These are phyloP conservation scores for Melierax canorus DNA, from an alignment of 2,113 vertebrate genomes.

Conservation along the genomic window DNA sequence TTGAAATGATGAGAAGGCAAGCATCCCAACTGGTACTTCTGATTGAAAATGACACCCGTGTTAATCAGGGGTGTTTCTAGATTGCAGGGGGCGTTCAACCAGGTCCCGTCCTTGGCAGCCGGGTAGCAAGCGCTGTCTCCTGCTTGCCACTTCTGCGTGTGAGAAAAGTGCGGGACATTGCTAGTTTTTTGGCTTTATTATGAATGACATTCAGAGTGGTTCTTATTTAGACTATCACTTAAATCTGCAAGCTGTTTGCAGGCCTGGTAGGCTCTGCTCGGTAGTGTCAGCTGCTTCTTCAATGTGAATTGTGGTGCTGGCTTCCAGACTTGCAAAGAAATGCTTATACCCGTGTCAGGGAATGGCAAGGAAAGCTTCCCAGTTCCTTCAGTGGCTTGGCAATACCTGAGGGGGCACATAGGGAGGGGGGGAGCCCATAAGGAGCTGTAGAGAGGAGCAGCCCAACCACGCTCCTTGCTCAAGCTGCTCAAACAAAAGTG, in stretches of 20 bases:
- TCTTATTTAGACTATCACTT: neutral
- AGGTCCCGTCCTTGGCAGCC: neutral
- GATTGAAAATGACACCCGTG: neutral
- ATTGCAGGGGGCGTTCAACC: neutral
- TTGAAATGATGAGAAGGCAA: neutral
- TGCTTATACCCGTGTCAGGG: neutral
- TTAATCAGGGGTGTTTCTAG: too few species aligned
- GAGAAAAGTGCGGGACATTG: neutral
- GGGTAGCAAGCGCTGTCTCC: neutral
- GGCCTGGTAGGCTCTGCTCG: neutral
- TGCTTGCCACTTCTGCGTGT: neutral
- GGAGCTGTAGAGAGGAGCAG: neutral
- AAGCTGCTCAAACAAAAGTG: neutral
- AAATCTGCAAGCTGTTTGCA: neutral
- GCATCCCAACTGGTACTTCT: neutral
- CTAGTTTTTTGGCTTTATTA: neutral
- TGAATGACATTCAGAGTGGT: neutral
- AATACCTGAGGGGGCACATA: fast-evolving
- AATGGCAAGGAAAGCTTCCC: neutral
- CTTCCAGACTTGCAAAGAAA: neutral
- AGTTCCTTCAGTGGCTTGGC: neutral
- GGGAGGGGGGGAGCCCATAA: fast-evolving
- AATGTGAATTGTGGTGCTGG: neutral
- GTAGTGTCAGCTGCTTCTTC: neutral
- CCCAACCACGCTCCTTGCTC: neutral